A percentile compares a stretch with the other conserved stretches of the same genome.
phyloP scores from a whole-genome alignment of 37 sponge, comb jelly and placozoan species.

The Aphrocallistes beatrix region DNA sequence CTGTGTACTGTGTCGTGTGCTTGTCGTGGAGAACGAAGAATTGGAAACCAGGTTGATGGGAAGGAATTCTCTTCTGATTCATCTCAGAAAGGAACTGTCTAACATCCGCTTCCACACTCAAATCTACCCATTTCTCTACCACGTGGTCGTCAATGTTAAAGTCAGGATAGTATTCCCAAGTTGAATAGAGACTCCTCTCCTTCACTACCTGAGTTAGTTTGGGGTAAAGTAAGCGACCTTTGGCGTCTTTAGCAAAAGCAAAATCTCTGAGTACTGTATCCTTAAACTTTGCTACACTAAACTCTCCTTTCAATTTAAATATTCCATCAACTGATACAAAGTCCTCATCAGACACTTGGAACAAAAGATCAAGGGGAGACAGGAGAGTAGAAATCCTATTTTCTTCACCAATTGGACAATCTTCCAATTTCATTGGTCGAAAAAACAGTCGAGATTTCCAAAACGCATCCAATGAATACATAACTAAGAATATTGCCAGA shows the following conservation, averaged over 20 bases:
- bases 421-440: neutral
- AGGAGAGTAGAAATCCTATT: neutral
- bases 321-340: neutral
- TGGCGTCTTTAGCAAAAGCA: neutral
- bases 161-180: slow-evolving; percentile 5
- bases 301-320: neutral
- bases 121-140: neutral
- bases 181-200: neutral
- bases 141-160: slow-evolving; percentile 12
- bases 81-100: neutral
- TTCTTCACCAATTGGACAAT: neutral
- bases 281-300: neutral
- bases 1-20: neutral
- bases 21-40: neutral
- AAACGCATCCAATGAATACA: neutral
- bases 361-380: neutral
- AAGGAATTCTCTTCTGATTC: neutral
- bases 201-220: slow-evolving; percentile 2
- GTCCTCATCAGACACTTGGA: neutral
- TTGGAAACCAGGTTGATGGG: neutral
- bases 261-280: neutral
- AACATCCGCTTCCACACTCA: neutral
- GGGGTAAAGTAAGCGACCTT: neutral
- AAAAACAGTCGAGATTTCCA: neutral
- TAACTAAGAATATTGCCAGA: neutral